Base-by-base conservation (phyloP, 2,888 invertebrate species). In the Nymphalis urticae region DNA sequence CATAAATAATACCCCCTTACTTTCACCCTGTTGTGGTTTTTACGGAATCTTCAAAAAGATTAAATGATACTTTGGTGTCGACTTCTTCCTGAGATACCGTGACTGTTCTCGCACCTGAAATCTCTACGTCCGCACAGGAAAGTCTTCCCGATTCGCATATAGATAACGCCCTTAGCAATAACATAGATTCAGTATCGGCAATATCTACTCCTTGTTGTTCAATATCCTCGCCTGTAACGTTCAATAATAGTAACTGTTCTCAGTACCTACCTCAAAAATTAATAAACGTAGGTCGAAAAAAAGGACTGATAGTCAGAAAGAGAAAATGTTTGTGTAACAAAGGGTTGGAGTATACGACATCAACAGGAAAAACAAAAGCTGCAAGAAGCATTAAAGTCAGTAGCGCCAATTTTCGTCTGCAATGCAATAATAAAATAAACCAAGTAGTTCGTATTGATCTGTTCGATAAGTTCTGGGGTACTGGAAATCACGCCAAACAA, bases 371-470 rank as follows among this genome's bases (percentile, higher is more conserved):
- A 21, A 21, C 19, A 51, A 21, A 36, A 36, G 9, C 36, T 62
- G 66, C 66, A n/a, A 61, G 66, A 19, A 66, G 19, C 17, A 48
- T 66, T 48, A 66, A 61, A 56, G 9, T 9, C 8, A 56, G 27
- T 9, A 62, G 62, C 17, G 27, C 19, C 47, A 65, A 10, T 53
- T 65, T 60, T 60, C 53, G 53, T 21, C 1, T 53, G 10, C 53
- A 21, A 10, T 53, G 53, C 21, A 10, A 13, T 10, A 8, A 53
- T 3, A 24, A 19, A 9, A 21, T 53, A 10, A 21, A 3, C 13
- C 10, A 53, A 24, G 53, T n/a, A n/a, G n/a, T 21, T 53, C 53
- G 53, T 51, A 19, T 21, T 9, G 42, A 66, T 1, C 32, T 32
- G 10, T 61, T 60, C 47, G 8, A 61, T 48, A 59, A 59, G 50